Percentiles rank a stretch among this genome's conserved stretches.
Evolutionary conservation across 2,888 invertebrate species (phyloP).

Genomic region (Gisinianus flammeolus): DNA sequence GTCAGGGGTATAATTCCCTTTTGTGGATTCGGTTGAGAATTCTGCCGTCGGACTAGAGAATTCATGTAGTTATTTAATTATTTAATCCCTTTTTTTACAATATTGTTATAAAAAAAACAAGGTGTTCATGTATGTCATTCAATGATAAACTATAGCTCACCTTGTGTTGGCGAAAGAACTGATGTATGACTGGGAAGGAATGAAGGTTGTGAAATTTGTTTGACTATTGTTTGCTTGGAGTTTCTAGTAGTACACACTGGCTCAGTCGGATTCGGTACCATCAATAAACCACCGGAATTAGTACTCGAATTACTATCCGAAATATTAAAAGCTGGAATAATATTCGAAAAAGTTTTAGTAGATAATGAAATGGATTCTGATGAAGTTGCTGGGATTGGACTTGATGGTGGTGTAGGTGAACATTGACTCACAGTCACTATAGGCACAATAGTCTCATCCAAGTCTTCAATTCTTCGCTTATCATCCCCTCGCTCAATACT

Average conservation of each 20-base stretch:
- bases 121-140: too few relatives aligned
- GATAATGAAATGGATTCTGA: neutral
- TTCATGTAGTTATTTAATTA: too few relatives aligned
- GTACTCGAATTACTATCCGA: constrained; percentile 9
- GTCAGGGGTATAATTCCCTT: constrained; percentile 33
- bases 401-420: constrained; percentile 58
- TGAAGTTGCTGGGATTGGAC: constrained; percentile 43
- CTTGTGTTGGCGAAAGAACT: constrained; percentile 1
- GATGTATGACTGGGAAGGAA: constrained; percentile 51
- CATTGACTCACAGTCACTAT: constrained; percentile 57
- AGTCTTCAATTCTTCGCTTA: too few relatives aligned
- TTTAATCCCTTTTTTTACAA: neutral
- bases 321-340: neutral
- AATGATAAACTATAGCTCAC: too few relatives aligned
- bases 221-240: constrained; percentile 52
- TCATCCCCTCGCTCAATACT: neutral
- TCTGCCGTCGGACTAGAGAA: constrained; percentile 54
- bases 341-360: constrained; percentile 1
- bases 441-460: too few relatives aligned
- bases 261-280: constrained; percentile 25
- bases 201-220: constrained; percentile 56
- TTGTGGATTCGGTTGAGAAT: constrained; percentile 53
- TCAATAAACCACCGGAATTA: constrained; percentile 5
- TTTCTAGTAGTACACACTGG: neutral
- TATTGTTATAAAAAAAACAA: too few relatives aligned